These are phyloP conservation scores for Camptogramma bilineatum DNA, from an alignment of 2,888 invertebrate species.

Conservation along the genomic window DNA sequence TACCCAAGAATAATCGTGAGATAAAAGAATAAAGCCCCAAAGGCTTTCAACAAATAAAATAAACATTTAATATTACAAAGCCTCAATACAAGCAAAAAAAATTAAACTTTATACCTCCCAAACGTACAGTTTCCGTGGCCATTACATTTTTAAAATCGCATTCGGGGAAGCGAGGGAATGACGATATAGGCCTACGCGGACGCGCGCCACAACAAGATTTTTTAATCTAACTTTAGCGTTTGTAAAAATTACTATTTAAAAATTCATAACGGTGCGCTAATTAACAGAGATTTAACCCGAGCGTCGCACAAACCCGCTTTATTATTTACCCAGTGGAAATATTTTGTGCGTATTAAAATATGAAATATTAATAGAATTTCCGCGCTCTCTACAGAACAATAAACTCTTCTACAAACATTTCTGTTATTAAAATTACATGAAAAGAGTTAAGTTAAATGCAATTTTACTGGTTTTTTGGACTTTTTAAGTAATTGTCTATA, in stretches of 20 bases:
- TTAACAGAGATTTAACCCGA: conserved; percentile 85
- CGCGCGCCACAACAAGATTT: conserved; percentile 72
- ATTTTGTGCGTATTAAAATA: conserved; percentile 85
- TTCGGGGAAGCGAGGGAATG: conserved; percentile 61
- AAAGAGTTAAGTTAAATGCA: not conserved
- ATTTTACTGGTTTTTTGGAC: not conserved
- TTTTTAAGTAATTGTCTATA: not conserved
- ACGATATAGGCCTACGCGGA: conserved; percentile 80
- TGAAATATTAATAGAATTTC: conserved; percentile 79
- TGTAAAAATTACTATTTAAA: conserved; percentile 86
- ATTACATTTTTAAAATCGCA: conserved; percentile 83
- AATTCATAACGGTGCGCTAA: conserved; percentile 80
- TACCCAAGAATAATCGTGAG: conserved; percentile 23
- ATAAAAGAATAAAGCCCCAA: conserved; percentile 45
- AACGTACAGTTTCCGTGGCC: conserved; percentile 66
- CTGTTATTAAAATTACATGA: not conserved
- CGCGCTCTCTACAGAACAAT: conserved; percentile 56
- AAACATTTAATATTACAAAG: conserved; percentile 76
- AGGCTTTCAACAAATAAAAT: conserved; percentile 66
- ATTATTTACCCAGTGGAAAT: conserved; percentile 83
- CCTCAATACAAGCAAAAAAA: conserved; percentile 74
- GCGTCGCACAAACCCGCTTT: conserved; percentile 80
- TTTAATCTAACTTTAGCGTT: conserved; percentile 86
- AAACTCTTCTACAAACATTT: conserved; percentile 34
- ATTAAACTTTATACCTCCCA: conserved; percentile 79